phyloP scores from a whole-genome alignment of 2,888 invertebrate genomes.

The Cataglyphis rosenhaueri region DNA sequence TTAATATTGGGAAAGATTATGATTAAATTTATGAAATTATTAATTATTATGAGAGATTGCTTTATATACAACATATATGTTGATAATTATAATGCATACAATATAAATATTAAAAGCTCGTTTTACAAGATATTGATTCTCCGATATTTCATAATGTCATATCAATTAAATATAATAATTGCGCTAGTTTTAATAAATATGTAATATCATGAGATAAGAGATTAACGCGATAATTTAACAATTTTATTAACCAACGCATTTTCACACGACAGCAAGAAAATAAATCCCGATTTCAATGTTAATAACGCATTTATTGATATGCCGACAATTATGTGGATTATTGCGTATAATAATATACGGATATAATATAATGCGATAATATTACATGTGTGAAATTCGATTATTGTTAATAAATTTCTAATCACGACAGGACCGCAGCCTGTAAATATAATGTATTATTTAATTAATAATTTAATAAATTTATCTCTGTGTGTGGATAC shows the following conservation, averaged over 20 bases:
- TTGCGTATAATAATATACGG: background rate
- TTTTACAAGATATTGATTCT: background rate
- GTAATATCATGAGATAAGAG: conserved; percentile 2
- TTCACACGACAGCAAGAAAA: background rate
- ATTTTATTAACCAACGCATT: conserved; percentile 11
- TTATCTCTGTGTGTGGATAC: background rate
- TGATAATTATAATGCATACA: background rate
- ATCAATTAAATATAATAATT: conserved; percentile 3
- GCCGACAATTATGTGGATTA: conserved; percentile 4
- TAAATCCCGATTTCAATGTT: conserved; percentile 31
- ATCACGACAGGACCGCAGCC: background rate
- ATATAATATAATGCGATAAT: background rate
- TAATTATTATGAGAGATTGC: background rate
- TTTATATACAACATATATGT: background rate
- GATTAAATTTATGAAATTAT: too few relatives aligned
- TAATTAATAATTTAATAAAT: conserved; percentile 29
- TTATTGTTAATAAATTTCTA: conserved; percentile 32
- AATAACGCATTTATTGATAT: conserved; percentile 19
- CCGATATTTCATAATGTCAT: background rate
- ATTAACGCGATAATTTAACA: conserved; percentile 17
- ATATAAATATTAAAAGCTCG: background rate
- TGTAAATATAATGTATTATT: background rate
- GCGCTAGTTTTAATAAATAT: conserved; percentile 3
- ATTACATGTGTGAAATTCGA: background rate
- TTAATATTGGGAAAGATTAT: background rate